Evolutionary conservation across 2,113 vertebrate species (phyloP).

Genomic region (Apodemus sylvaticus): DNA sequence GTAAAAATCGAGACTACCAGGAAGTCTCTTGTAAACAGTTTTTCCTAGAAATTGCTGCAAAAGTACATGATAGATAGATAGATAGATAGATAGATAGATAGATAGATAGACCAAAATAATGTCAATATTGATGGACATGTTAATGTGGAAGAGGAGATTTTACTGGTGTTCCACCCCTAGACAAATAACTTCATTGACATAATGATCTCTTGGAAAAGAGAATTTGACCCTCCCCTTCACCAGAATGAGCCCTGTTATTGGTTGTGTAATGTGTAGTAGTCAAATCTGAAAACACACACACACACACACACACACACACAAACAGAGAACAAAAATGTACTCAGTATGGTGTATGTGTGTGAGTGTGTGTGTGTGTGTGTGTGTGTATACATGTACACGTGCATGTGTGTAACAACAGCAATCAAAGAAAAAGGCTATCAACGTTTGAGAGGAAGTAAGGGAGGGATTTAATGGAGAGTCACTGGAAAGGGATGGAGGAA

Average conservation of each 20-base stretch:
- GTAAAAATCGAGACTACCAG: too few relatives aligned
- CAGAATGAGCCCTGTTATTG: not conserved
- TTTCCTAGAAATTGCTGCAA: not conserved
- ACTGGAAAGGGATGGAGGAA: not conserved
- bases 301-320: not conserved
- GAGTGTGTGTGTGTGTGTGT: not conserved
- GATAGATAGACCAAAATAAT: not conserved
- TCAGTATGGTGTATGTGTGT: not conserved
- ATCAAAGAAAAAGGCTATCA: not conserved
- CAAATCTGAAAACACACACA: not conserved
- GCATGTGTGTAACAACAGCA: not conserved
- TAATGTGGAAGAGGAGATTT: not conserved
- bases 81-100: too few relatives aligned
- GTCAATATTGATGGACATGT: not conserved
- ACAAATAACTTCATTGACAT: not conserved
- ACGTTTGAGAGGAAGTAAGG: not conserved
- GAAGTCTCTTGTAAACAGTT: too few relatives aligned
- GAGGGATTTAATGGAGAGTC: not conserved
- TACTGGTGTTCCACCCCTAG: not conserved
- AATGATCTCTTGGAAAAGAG: not conserved
- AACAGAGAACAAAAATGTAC: not conserved
- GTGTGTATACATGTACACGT: too few relatives aligned
- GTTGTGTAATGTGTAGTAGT: not conserved
- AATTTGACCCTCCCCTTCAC: not conserved
- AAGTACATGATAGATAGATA: too few relatives aligned